Percentiles rank a stretch among this genome's conserved stretches.
Conservation (phyloP, 2,113 vertebrate genomes). For the Chroicocephalus ridibundus region DNA sequence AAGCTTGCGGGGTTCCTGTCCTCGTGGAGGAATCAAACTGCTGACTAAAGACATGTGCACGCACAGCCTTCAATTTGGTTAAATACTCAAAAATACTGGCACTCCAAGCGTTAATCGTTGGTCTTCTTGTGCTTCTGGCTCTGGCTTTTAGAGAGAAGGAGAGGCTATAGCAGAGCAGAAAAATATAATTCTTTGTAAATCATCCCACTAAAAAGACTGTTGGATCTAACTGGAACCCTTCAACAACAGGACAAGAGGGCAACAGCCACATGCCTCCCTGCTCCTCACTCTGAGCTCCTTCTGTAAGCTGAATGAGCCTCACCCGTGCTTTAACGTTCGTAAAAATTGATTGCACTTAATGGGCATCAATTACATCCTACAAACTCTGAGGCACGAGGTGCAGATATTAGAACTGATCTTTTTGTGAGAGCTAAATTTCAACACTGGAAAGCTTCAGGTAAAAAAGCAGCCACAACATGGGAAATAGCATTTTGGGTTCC, state of each 20-base stretch:
- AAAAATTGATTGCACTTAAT: background rate
- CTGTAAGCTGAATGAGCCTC: background rate
- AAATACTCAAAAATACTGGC: background rate
- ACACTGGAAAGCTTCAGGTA: background rate
- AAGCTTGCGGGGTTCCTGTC: background rate
- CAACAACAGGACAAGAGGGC: background rate
- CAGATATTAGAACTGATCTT: background rate
- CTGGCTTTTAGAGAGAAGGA: background rate
- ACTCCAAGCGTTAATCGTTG: background rate
- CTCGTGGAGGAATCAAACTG: background rate
- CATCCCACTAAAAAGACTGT: background rate
- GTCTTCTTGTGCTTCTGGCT: background rate
- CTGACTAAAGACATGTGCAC: background rate
- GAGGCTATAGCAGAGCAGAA: background rate
- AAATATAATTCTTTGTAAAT: background rate
- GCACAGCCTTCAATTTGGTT: background rate
- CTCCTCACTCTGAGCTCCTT: background rate
- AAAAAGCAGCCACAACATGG: background rate
- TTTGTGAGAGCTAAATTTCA: background rate
- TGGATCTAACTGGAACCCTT: background rate
- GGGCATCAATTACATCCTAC: background rate
- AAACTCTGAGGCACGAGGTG: background rate
- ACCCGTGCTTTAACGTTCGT: fast-evolving
- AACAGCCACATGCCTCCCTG: background rate
- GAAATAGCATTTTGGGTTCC: background rate